Evolutionary conservation across 2,888 invertebrate genomes (phyloP).

Genomic region (Drosophila subsilvestris): DNA sequence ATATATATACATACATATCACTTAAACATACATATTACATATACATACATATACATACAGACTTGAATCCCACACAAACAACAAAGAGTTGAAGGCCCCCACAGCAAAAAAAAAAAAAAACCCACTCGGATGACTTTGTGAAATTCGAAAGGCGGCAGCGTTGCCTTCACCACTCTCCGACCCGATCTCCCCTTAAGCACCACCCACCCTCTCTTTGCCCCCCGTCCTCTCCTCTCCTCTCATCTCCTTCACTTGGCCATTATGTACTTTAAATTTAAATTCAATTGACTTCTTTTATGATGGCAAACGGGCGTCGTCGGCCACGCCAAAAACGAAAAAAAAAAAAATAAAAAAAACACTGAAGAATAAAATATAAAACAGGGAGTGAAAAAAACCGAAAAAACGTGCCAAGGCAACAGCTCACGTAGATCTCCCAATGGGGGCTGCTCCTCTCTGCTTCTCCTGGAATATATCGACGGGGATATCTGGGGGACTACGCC

Average conservation of each 20-base stretch:
- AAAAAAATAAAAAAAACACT: constrained; percentile 12
- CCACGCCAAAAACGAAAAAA: constrained; percentile 56
- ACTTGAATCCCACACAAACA: constrained; percentile 64
- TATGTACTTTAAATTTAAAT: constrained; percentile 81
- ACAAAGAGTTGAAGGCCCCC: constrained; percentile 43
- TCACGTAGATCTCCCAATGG: constrained; percentile 58
- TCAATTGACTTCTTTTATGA: constrained; percentile 80
- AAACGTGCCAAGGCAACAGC: constrained; percentile 71
- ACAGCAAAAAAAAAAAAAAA: constrained; percentile 50
- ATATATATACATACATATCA: constrained; percentile 30
- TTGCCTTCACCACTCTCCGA: constrained; percentile 33
- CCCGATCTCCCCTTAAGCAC: neutral
- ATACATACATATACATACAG: constrained; percentile 35
- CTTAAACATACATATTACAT: constrained; percentile 19
- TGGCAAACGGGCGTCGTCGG: constrained; percentile 74
- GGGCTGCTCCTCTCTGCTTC: constrained; percentile 18
- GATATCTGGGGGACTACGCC: constrained; percentile 61
- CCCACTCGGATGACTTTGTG: constrained; percentile 74
- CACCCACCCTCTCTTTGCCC: neutral
- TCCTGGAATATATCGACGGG: constrained; percentile 30
- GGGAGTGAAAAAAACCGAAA: constrained; percentile 42
- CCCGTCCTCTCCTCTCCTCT: constrained; percentile 24
- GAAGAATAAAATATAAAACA: constrained; percentile 27
- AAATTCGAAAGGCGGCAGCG: constrained; percentile 76
- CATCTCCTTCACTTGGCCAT: constrained; percentile 58